These are phyloP conservation scores for Eleutherodactylus coqui DNA, from an alignment of 2,797 vertebrate species.

Conservation along the genomic window DNA sequence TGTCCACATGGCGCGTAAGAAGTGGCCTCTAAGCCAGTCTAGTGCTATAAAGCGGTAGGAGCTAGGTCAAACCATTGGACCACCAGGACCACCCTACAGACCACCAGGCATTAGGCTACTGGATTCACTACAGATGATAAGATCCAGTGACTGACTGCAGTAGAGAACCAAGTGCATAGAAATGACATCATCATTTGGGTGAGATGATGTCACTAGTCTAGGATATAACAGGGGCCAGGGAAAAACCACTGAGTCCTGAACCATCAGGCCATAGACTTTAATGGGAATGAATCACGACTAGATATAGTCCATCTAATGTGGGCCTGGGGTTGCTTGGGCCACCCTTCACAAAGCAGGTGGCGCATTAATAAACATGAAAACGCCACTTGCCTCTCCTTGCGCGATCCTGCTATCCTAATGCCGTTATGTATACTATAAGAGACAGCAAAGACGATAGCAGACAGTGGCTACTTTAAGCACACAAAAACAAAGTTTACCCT, in stretches of 20 bases:
- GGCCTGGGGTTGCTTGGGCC: neutral
- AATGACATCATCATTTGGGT: neutral
- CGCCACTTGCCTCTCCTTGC: no score
- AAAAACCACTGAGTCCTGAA: neutral
- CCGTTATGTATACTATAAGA: no score
- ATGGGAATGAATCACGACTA: neutral
- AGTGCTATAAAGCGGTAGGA: neutral
- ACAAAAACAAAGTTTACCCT: no score
- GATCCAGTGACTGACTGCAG: no score
- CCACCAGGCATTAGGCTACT: neutral
- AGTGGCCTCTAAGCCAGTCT: no score
- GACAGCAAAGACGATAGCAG: no score
- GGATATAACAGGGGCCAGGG: neutral
- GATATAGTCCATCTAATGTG: neutral
- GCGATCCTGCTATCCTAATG: no score
- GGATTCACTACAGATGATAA: neutral
- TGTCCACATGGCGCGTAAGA: no score
- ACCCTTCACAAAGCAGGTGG: no score
- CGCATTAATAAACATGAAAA: no score
- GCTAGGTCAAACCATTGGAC: neutral
- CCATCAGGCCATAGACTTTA: neutral
- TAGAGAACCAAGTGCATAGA: neutral
- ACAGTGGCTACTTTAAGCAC: no score
- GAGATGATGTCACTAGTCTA: neutral
- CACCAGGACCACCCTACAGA: neutral